A percentile compares a stretch with the other conserved stretches of the same genome.
Conservation (phyloP, 2,113 vertebrate species). For the Lamprotornis superbus region DNA sequence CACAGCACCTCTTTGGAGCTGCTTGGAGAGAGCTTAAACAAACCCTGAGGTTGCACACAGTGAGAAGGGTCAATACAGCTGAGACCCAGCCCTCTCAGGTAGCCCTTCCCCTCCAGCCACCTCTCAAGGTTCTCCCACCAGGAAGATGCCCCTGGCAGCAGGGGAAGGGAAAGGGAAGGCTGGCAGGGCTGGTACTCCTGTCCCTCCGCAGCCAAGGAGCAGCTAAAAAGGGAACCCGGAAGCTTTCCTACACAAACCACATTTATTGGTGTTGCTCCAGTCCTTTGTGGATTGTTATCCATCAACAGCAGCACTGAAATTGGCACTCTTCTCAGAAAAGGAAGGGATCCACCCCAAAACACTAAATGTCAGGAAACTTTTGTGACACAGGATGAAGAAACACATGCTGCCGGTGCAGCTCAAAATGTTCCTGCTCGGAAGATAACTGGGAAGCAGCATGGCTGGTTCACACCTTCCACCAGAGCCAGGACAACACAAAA, state of each 20-base stretch:
- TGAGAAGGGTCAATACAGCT: neutral
- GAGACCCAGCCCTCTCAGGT: rapidly evolving
- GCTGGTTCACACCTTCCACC: neutral
- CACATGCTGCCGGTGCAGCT: neutral
- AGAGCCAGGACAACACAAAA: neutral
- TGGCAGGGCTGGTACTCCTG: neutral
- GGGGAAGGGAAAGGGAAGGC: neutral
- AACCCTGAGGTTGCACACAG: neutral
- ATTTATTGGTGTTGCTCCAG: neutral
- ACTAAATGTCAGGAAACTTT: slow-evolving; percentile 46
- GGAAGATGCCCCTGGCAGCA: neutral
- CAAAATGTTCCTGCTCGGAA: neutral
- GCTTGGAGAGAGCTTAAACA: neutral
- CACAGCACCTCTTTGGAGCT: neutral
- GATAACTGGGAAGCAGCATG: neutral
- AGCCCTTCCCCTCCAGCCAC: neutral
- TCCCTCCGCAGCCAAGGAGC: neutral
- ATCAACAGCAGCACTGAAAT: slow-evolving; percentile 23
- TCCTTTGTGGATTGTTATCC: neutral
- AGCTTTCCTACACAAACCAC: neutral
- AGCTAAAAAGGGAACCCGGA: neutral
- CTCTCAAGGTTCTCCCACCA: neutral
- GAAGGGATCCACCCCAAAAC: slow-evolving; percentile 53
- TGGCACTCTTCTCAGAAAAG: slow-evolving; percentile 12
- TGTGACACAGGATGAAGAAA: slow-evolving; percentile 52